Percentiles rank a stretch among this genome's conserved stretches.
phyloP scores from a whole-genome alignment of 2,888 invertebrate genomes.

The Achlya flavicornis region DNA sequence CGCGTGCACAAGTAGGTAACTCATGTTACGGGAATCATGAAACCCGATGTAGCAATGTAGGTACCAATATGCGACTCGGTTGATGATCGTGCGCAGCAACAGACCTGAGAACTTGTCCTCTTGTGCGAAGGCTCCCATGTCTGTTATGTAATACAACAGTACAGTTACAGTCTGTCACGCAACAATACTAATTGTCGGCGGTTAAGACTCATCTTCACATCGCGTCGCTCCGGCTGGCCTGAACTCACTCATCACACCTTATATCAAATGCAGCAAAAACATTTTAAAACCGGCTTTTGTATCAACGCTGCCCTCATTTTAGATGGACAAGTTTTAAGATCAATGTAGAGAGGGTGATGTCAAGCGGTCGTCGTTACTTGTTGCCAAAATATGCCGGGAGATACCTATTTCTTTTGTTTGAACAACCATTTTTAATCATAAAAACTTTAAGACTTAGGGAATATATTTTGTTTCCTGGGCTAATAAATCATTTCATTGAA shows the following conservation, averaged over 20 bases:
- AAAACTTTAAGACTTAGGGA: no score
- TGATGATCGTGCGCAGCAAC: constrained; percentile 52
- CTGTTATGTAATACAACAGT: constrained; percentile 68
- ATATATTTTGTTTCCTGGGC: constrained; percentile 3
- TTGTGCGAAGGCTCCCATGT: constrained; percentile 71
- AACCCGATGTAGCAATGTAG: constrained; percentile 40
- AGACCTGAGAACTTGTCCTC: constrained; percentile 65
- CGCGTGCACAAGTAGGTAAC: constrained; percentile 48
- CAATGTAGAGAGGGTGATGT: constrained; percentile 34
- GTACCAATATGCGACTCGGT: constrained; percentile 53
- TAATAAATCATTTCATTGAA: constrained; percentile 23
- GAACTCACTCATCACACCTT: constrained; percentile 39
- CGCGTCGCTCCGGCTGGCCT: constrained; percentile 23
- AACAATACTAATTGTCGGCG: constrained; percentile 68
- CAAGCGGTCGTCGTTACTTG: constrained; percentile 16
- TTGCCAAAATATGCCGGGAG: not conserved
- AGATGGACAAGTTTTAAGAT: constrained; percentile 53
- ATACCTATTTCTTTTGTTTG: not conserved
- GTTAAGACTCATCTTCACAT: constrained; percentile 46
- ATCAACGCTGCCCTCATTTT: constrained; percentile 52
- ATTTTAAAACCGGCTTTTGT: constrained; percentile 65
- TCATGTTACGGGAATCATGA: constrained; percentile 64
- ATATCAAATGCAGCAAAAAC: constrained; percentile 50
- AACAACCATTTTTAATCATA: not conserved
- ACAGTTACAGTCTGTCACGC: constrained; percentile 73